Base-by-base conservation (phyloP, 2,797 vertebrate genomes). In the Acanthurus tractus region DNA sequence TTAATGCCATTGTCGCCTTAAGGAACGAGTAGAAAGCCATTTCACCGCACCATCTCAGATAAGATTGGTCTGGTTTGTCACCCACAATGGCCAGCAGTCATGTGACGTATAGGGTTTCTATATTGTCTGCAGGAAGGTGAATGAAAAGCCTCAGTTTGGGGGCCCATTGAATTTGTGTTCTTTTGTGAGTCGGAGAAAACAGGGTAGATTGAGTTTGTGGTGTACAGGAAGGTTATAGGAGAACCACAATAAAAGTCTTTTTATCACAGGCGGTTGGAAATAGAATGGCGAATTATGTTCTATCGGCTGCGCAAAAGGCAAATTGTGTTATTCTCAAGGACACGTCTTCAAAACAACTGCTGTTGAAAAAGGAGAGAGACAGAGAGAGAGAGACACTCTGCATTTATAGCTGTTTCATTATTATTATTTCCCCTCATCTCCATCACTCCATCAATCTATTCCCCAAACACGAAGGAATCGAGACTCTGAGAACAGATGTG, bases 261-360 rank as follows among this genome's bases (percentile, higher is more conserved):
- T 92, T 92, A 92, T 93, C 84, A 79, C 82, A 80, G 67, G 66
- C 76, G 81, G 89, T 78, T 85, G 79, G 80, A 89, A 83, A 86
- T 63, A 89, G 78, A 91, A 90, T 74, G 85, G 84, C 2, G 63
- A 87, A 92, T 92, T 93, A 90, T 92, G 82, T 81, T 82, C 85
- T 71, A 64, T 84, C 90, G 85, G 89, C 73, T 79, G 58, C 5
- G 57, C 84, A 74, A 85, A 88, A 89, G 82, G 78, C 73, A 84
- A 90, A 92, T 93, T 92, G 92, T 90, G 68, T 88, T 89, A 80
- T 63, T 89, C 82, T 89, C 92, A 95, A 93, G 93, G 94, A 89
- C 93, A 71, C 42, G 0, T 81, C 81, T 83, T 89, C 89, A 93
- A 91, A 40, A 93, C 79, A 86, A 89, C 79, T 50, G 73, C 74